Conservation (phyloP, 2,888 invertebrate species). For the Phyto melanocephala region DNA sequence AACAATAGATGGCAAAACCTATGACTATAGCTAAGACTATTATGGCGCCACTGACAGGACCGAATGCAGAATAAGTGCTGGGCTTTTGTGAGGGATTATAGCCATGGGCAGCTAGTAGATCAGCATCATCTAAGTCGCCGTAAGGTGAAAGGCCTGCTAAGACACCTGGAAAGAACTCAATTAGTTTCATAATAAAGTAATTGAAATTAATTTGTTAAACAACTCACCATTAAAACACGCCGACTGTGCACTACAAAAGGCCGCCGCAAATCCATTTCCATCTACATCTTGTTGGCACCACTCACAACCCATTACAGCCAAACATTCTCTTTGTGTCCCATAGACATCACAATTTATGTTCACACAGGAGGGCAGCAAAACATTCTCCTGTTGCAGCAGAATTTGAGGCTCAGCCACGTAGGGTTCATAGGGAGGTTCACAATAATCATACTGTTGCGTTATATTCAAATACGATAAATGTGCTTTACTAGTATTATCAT, state of each 20-base stretch:
- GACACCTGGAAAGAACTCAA: conserved; percentile 77
- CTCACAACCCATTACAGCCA: conserved; percentile 90
- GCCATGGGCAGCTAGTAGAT: conserved; percentile 74
- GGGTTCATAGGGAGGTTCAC: conserved; percentile 74
- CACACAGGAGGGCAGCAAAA: conserved; percentile 83
- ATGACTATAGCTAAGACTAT: conserved; percentile 89
- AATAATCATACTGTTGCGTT: conserved; percentile 74
- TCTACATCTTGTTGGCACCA: conserved; percentile 93
- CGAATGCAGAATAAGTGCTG: conserved; percentile 86
- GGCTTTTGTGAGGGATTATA: conserved; percentile 76
- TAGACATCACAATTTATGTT: conserved; percentile 85
- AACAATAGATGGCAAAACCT: conserved; percentile 91
- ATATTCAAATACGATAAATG: conserved; percentile 68
- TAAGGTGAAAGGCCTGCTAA: conserved; percentile 91
- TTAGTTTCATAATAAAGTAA: no score
- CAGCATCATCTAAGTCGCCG: conserved; percentile 75
- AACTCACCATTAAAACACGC: conserved; percentile 88
- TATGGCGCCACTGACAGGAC: conserved; percentile 92
- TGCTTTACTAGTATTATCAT: conserved; percentile 49
- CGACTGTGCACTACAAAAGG: conserved; percentile 90
- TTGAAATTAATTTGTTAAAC: not conserved
- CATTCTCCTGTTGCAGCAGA: conserved; percentile 78
- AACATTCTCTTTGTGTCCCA: conserved; percentile 83
- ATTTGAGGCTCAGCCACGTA: conserved; percentile 70
- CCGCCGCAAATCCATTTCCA: conserved; percentile 83